phyloP scores from a whole-genome alignment of 1,140 invertebrate genomes.

The Calycopis cecrops region DNA sequence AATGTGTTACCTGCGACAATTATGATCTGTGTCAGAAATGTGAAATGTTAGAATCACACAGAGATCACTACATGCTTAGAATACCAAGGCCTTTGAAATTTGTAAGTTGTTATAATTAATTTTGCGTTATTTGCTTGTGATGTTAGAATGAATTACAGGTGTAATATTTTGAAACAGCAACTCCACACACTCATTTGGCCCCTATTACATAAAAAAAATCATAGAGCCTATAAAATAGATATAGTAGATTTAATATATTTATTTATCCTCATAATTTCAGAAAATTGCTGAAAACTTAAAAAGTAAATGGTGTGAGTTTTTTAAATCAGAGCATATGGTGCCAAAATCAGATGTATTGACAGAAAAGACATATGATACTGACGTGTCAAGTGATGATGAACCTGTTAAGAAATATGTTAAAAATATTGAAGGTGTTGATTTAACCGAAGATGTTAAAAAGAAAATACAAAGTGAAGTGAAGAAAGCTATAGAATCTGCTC shows the following conservation, averaged over 20 bases:
- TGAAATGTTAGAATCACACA: slow-evolving; percentile 82
- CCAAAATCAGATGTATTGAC: slow-evolving; percentile 14
- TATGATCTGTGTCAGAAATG: slow-evolving; percentile 89
- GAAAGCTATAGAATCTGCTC: slow-evolving; percentile 29
- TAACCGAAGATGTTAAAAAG: slow-evolving; percentile 49
- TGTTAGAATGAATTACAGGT: too few species aligned
- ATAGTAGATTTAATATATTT: too few species aligned
- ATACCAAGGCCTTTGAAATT: slow-evolving; percentile 67
- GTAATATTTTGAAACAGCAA: too few species aligned
- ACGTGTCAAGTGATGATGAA: slow-evolving; percentile 47
- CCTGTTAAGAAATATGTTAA: slow-evolving; percentile 59
- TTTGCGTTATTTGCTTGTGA: neutral
- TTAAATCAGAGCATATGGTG: slow-evolving; percentile 25
- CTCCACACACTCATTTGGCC: too few species aligned
- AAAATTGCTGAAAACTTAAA: slow-evolving; percentile 32
- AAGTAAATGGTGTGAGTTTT: slow-evolving; percentile 24
- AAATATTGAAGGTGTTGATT: slow-evolving; percentile 41
- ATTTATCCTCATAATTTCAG: slow-evolving; percentile 22
- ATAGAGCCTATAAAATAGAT: too few species aligned
- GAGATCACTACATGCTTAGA: slow-evolving; percentile 87
- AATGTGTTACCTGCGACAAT: slow-evolving; percentile 88
- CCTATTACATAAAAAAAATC: too few species aligned
- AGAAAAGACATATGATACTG: neutral
- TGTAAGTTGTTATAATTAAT: slow-evolving; percentile 42
- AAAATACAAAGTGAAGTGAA: slow-evolving; percentile 45